These are phyloP conservation scores for Dendroctonus valens DNA, from an alignment of 1,140 invertebrate genomes.

Conservation along the genomic window DNA sequence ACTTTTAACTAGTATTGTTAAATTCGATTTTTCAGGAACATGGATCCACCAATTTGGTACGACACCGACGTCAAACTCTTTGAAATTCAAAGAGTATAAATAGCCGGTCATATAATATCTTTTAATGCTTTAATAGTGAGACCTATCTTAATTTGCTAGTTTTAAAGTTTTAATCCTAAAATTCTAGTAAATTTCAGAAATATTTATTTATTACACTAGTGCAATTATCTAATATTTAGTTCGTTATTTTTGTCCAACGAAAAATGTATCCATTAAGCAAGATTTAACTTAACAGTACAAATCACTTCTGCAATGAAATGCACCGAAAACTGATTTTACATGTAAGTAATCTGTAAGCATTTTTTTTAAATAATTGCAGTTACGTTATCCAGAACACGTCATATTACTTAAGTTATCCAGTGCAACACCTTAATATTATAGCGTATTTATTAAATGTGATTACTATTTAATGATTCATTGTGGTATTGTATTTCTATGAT, in stretches of 20 bases:
- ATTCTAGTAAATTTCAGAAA: not conserved
- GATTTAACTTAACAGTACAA: too few relatives aligned
- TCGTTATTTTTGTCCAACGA: not conserved
- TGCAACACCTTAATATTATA: too few relatives aligned
- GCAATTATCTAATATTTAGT: not conserved
- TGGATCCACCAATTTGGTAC: constrained; percentile 99
- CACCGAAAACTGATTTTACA: too few relatives aligned
- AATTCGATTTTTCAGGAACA: constrained; percentile 76
- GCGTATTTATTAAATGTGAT: too few relatives aligned
- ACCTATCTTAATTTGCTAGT: constrained; percentile 1
- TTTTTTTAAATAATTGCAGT: too few relatives aligned
- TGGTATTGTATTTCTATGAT: too few relatives aligned
- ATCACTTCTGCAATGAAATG: too few relatives aligned
- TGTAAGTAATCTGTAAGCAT: too few relatives aligned
- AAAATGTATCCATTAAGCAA: not conserved
- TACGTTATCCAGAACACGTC: too few relatives aligned
- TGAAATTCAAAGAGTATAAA: constrained; percentile 88
- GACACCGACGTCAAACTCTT: constrained; percentile 99
- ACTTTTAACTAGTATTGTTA: not conserved
- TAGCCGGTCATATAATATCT: not conserved
- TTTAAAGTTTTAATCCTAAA: constrained; percentile 1
- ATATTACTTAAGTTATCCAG: too few relatives aligned
- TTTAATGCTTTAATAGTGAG: constrained; percentile 14
- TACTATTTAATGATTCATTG: too few relatives aligned
- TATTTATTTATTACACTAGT: constrained; percentile 1